phyloP scores from a whole-genome alignment of 2,797 vertebrate species.

The Alfaro cultratus region DNA sequence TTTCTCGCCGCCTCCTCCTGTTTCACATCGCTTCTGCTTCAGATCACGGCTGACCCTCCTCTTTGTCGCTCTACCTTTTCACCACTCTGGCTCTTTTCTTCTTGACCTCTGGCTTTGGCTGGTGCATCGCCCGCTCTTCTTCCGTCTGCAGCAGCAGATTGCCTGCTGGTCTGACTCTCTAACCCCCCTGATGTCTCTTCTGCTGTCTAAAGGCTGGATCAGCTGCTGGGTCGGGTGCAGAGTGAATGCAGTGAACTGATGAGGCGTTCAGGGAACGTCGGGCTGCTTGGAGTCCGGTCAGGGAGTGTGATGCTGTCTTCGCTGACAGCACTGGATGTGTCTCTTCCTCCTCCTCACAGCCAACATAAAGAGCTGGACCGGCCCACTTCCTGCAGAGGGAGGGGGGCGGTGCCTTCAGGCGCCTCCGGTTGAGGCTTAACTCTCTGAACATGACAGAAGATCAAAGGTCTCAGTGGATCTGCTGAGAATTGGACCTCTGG shows the following conservation, averaged over 20 bases:
- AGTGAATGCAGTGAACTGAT: slow-evolving; percentile 26
- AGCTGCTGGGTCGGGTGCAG: slow-evolving; percentile 10
- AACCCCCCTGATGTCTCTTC: slow-evolving; percentile 64
- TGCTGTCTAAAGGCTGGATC: slow-evolving; percentile 28
- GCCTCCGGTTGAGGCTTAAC: background rate
- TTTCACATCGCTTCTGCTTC: slow-evolving; percentile 74
- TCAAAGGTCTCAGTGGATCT: background rate
- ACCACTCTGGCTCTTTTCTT: slow-evolving; percentile 87
- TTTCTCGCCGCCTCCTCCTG: slow-evolving; percentile 45
- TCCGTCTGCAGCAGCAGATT: slow-evolving; percentile 83
- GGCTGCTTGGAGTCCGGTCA: background rate
- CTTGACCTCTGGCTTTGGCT: slow-evolving; percentile 85
- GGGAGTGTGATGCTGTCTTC: fast-evolving
- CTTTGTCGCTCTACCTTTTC: slow-evolving; percentile 84
- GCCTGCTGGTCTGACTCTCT: slow-evolving; percentile 65
- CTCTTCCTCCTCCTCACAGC: slow-evolving; percentile 22
- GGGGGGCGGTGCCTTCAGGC: background rate
- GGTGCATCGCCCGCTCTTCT: slow-evolving; percentile 85
- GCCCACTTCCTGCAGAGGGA: slow-evolving; percentile 31
- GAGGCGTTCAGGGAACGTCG: slow-evolving; percentile 6
- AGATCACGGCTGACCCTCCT: slow-evolving; percentile 56
- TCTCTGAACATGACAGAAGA: background rate
- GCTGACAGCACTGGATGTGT: slow-evolving; percentile 32
- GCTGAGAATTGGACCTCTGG: fast-evolving
- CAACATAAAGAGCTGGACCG: slow-evolving; percentile 55